phyloP scores from a whole-genome alignment of 2,888 invertebrate species.

The Pristionchus fissidentatus region DNA sequence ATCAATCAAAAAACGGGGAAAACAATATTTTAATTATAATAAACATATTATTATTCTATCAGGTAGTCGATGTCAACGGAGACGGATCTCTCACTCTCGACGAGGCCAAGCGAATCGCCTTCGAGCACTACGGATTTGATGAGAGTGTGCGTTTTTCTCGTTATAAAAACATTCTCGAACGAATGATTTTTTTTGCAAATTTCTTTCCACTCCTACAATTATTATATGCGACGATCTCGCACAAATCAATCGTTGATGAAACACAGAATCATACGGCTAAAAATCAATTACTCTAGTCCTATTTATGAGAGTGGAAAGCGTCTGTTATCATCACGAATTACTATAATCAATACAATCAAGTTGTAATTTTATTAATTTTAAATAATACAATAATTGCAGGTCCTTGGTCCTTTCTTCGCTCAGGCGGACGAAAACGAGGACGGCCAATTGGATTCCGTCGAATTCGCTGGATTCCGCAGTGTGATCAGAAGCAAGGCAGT shows the following conservation, averaged over 20 bases:
- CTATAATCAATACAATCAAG: no score
- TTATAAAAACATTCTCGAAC: background rate
- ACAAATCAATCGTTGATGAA: no score
- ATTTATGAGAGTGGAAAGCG: no score
- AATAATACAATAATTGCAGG: no score
- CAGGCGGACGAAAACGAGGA: constrained; percentile 75
- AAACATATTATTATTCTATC: no score
- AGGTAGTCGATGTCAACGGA: constrained; percentile 72
- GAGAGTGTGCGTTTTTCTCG: constrained; percentile 50
- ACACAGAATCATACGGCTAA: background rate
- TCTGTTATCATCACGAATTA: no score
- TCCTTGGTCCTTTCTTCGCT: constrained; percentile 72
- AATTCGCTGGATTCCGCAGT: constrained; percentile 73
- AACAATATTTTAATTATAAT: background rate
- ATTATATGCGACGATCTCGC: no score
- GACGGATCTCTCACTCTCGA: constrained; percentile 72
- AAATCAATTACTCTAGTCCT: background rate
- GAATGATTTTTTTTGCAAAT: background rate
- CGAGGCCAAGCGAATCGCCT: constrained; percentile 73
- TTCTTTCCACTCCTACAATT: no score
- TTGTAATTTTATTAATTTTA: no score
- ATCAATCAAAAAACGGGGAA: no score
- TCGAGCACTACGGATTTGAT: constrained; percentile 69
- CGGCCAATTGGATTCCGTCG: constrained; percentile 71
- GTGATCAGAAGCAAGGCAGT: constrained; percentile 63